These are phyloP conservation scores for Heterotis niloticus DNA, from an alignment of 2,113 vertebrate genomes.

Conservation along the genomic window DNA sequence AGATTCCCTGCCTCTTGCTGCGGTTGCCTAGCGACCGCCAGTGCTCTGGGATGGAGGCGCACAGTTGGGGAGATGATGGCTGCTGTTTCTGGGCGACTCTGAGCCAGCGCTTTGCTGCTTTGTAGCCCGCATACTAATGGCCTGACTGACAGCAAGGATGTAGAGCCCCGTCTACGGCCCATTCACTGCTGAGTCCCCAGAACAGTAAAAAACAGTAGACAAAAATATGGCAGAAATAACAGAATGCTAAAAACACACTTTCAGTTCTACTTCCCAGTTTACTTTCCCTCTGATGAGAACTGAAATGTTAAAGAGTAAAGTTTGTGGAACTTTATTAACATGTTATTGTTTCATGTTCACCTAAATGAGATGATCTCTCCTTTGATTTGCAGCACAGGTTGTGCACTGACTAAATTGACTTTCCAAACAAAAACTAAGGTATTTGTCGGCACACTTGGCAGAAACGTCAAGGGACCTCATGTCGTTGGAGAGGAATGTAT, in stretches of 20 bases:
- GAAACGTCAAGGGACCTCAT: conserved; percentile 23
- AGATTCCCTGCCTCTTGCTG: conserved; percentile 48
- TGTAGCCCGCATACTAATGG: conserved; percentile 57
- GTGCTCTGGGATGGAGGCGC: conserved; percentile 37
- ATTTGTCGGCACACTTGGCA: conserved; percentile 12
- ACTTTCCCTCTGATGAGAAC: no score
- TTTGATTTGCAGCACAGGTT: background rate
- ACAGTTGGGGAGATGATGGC: conserved; percentile 30
- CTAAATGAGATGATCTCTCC: background rate
- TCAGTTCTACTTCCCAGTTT: no score
- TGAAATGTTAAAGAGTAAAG: background rate
- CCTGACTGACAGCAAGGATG: conserved; percentile 38
- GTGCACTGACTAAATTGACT: background rate
- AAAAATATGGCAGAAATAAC: background rate
- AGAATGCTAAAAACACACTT: background rate
- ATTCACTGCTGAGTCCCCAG: background rate
- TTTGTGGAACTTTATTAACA: background rate
- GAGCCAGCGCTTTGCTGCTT: conserved; percentile 41
- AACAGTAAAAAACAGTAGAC: background rate
- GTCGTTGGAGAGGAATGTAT: conserved; percentile 31
- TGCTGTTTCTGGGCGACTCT: conserved; percentile 25
- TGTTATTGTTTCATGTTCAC: background rate
- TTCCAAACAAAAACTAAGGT: background rate
- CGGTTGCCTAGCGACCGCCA: conserved; percentile 60
- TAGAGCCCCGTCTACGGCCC: conserved; percentile 29